Conservation (phyloP, 2,113 vertebrate genomes). For the Semnornis frantzii region DNA sequence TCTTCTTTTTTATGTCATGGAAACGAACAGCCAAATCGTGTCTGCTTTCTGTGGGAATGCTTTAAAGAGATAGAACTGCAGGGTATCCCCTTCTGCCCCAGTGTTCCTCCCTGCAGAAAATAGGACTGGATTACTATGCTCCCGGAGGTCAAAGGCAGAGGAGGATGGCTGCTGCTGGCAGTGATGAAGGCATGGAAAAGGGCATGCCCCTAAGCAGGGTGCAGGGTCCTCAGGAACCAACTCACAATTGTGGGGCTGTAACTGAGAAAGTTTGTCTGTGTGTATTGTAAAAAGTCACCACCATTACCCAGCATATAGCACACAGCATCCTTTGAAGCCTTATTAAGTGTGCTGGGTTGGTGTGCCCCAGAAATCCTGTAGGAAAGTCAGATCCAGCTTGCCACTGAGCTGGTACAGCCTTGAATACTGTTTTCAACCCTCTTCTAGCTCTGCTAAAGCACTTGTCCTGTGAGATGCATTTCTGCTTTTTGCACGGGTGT, state of each 20-base stretch:
- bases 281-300: not conserved
- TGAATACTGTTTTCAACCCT: not conserved
- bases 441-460: not conserved
- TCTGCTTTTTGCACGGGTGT: not conserved
- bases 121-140: not conserved
- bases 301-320: not conserved
- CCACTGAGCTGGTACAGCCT: not conserved
- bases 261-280: not conserved
- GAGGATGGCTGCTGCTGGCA: not conserved
- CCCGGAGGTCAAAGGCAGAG: conserved; percentile 6
- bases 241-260: not conserved
- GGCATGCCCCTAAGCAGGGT: not conserved
- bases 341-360: not conserved
- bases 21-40: not conserved
- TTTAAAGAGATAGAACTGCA: conserved; percentile 6
- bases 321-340: not conserved
- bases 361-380: not conserved
- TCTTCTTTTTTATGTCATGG: conserved; percentile 26
- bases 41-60: conserved; percentile 21
- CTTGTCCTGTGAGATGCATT: not conserved
- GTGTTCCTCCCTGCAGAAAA: conserved; percentile 16
- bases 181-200: not conserved
- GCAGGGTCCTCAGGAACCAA: not conserved
- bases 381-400: not conserved
- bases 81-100: conserved; percentile 4